Evolutionary conservation across 2,113 vertebrate species (phyloP).

Genomic region (Ptychochromis oligacanthus): DNA sequence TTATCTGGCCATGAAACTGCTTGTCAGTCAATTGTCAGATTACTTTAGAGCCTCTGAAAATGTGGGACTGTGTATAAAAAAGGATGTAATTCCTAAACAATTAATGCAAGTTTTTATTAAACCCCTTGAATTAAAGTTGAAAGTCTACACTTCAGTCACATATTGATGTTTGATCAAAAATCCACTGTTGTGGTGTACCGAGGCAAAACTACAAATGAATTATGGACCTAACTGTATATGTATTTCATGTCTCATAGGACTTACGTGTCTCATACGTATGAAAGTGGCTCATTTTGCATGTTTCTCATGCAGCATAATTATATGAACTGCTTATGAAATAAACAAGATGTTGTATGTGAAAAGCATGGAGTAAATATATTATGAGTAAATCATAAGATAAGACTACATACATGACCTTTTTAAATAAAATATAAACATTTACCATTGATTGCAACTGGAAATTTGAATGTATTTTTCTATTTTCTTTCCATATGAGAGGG

Average conservation of each 20-base stretch:
- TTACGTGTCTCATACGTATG: neutral
- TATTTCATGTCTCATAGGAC: neutral
- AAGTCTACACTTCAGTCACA: too few relatives aligned
- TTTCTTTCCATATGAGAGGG: slow-evolving; percentile 42
- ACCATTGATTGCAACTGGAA: neutral
- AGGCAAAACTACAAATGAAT: neutral
- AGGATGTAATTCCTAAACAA: neutral
- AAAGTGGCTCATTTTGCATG: neutral
- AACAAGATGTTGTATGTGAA: neutral
- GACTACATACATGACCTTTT: neutral
- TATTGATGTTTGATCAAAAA: too few relatives aligned
- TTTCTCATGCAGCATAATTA: neutral
- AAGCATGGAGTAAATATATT: neutral
- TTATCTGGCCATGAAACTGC: rapidly evolving
- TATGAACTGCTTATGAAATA: neutral
- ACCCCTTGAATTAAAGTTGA: too few relatives aligned
- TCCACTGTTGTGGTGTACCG: too few relatives aligned
- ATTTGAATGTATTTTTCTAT: neutral
- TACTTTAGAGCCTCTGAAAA: too few relatives aligned
- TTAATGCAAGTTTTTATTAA: neutral
- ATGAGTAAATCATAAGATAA: neutral
- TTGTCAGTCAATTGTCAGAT: neutral
- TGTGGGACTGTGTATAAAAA: neutral
- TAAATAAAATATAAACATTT: neutral
- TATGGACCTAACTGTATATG: neutral